A percentile compares a stretch with the other conserved stretches of the same genome.
Conservation (phyloP, 1,140 invertebrate species). For the Acromyrmex echinatior region DNA sequence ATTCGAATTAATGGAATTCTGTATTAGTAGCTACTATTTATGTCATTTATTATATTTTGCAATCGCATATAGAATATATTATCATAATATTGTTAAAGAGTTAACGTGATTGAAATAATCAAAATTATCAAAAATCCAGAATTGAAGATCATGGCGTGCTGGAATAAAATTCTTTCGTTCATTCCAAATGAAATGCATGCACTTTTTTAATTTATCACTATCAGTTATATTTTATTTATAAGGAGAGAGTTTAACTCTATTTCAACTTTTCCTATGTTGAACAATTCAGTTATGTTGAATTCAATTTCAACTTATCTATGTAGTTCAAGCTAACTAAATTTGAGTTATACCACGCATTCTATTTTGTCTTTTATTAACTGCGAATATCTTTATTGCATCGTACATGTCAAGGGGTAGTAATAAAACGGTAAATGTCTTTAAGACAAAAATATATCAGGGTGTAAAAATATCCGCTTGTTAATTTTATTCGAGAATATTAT, state of each 20-base stretch:
- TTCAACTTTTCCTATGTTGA: neutral
- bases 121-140: neutral
- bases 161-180: neutral
- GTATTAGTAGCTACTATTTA: neutral
- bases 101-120: neutral
- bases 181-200: neutral
- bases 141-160: neutral
- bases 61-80: neutral
- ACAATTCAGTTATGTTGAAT: neutral
- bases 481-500: slow-evolving; percentile 18
- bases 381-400: neutral
- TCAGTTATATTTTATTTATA: slow-evolving; percentile 16
- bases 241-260: neutral
- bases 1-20: neutral
- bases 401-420: neutral
- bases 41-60: neutral
- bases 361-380: neutral
- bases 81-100: neutral
- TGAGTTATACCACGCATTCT: neutral
- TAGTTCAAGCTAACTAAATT: neutral
- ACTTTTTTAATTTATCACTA: neutral
- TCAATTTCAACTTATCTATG: neutral
- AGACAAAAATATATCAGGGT: slow-evolving; percentile 7
- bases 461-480: neutral
- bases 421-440: slow-evolving; percentile 11